phyloP scores from a whole-genome alignment of 2,888 invertebrate genomes.

The Bhutanitis thaidina region DNA sequence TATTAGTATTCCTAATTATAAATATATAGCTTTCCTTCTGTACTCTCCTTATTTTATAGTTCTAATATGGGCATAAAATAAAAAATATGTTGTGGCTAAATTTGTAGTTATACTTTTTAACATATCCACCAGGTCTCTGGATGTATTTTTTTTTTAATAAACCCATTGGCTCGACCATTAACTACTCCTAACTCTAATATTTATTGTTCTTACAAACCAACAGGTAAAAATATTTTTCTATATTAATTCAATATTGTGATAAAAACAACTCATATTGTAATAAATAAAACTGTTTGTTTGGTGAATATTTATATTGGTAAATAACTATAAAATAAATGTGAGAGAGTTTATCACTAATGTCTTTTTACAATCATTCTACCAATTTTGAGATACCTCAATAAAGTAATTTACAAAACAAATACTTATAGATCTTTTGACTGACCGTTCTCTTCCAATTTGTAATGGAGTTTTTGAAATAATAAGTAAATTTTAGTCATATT shows the following conservation, averaged over 20 bases:
- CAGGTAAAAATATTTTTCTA: too few species aligned
- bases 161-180: too few species aligned
- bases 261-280: too few species aligned
- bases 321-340: not conserved
- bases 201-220: too few species aligned
- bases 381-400: not conserved
- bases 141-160: not conserved
- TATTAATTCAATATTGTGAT: too few species aligned
- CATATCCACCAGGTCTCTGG: constrained; percentile 3
- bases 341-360: not conserved
- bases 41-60: too few species aligned
- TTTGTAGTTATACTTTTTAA: not conserved
- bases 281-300: too few species aligned
- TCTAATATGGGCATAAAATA: not conserved
- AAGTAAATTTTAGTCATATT: constrained; percentile 14
- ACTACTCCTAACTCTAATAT: too few species aligned
- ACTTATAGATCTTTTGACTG: constrained; percentile 1
- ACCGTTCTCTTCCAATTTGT: constrained; percentile 10
- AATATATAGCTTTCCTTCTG: too few species aligned
- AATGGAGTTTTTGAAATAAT: constrained; percentile 10
- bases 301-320: too few species aligned
- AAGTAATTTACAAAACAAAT: not conserved
- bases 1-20: too few species aligned
- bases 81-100: not conserved
- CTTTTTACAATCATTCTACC: not conserved